Conservation (phyloP, 2,113 vertebrate genomes). For the Periophthalmodon schlosseri region DNA sequence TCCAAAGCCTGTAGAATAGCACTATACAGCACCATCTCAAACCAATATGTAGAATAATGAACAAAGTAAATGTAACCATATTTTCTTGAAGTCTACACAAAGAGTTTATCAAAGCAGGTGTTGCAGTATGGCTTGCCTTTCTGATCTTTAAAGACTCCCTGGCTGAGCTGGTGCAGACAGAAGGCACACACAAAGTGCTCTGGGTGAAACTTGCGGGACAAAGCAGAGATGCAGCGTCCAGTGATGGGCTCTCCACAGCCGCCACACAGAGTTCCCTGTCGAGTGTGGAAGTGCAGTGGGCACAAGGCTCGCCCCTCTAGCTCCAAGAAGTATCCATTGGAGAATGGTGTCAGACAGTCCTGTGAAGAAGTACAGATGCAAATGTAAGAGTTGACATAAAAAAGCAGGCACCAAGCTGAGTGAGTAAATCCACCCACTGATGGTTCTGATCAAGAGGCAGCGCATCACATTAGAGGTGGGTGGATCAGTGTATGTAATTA, state of each 20-base stretch:
- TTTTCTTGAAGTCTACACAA: slow-evolving; percentile 50
- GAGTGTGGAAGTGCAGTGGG: slow-evolving; percentile 84
- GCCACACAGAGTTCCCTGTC: slow-evolving; percentile 82
- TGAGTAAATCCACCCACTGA: neutral
- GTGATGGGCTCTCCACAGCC: slow-evolving; percentile 79
- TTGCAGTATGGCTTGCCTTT: slow-evolving; percentile 84
- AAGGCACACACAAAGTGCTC: slow-evolving; percentile 91
- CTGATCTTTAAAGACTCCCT: slow-evolving; percentile 84
- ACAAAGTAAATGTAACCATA: neutral
- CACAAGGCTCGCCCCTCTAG: slow-evolving; percentile 85
- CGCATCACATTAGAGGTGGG: neutral
- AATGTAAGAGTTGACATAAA: neutral
- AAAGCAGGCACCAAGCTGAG: neutral
- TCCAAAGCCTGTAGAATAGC: too few species aligned
- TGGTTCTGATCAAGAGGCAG: neutral
- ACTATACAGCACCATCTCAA: neutral
- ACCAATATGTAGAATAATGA: neutral
- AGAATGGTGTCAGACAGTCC: slow-evolving; percentile 86
- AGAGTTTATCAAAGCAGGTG: slow-evolving; percentile 83
- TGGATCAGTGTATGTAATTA: neutral
- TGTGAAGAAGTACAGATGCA: slow-evolving; percentile 37
- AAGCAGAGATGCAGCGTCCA: slow-evolving; percentile 83
- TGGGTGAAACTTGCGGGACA: slow-evolving; percentile 85
- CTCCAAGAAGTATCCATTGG: slow-evolving; percentile 82
- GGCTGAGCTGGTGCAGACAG: slow-evolving; percentile 85